Evolutionary conservation across 2,797 vertebrate species (phyloP).

Genomic region (Podarcis lilfordi): DNA sequence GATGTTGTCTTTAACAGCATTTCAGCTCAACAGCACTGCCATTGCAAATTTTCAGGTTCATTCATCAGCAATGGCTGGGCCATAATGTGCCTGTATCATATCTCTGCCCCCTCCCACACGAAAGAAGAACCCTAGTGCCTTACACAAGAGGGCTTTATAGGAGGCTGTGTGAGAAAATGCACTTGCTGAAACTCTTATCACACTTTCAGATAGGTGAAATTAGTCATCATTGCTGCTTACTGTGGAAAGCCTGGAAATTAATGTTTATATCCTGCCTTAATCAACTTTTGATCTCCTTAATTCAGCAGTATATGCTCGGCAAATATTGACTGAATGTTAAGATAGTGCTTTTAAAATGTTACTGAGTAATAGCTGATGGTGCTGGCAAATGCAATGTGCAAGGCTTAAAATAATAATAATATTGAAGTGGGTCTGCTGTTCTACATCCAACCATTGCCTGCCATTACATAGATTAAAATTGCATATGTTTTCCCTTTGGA

Average conservation of each 20-base stretch:
- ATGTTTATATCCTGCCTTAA: conserved; percentile 1
- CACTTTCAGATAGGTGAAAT: neutral
- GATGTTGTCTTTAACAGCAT: neutral
- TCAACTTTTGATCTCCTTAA: neutral
- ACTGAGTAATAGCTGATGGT: neutral
- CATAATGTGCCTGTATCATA: neutral
- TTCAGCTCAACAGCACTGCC: neutral
- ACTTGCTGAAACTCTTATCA: neutral
- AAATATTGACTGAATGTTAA: neutral
- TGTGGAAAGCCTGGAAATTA: neutral
- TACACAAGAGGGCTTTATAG: neutral
- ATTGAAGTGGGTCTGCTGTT: neutral
- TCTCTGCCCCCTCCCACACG: neutral
- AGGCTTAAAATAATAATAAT: neutral
- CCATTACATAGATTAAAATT: neutral
- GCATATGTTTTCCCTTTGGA: neutral
- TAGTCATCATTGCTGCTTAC: neutral
- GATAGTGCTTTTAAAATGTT: neutral
- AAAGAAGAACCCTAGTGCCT: neutral
- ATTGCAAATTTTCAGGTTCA: neutral
- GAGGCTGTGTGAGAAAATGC: conserved; percentile 13
- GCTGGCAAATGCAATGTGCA: neutral
- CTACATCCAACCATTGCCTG: neutral
- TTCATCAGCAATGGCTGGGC: neutral
- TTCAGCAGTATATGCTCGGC: neutral